Evolutionary conservation across 2,888 invertebrate species (phyloP).

Genomic region (Arrhopalites spinosus): DNA sequence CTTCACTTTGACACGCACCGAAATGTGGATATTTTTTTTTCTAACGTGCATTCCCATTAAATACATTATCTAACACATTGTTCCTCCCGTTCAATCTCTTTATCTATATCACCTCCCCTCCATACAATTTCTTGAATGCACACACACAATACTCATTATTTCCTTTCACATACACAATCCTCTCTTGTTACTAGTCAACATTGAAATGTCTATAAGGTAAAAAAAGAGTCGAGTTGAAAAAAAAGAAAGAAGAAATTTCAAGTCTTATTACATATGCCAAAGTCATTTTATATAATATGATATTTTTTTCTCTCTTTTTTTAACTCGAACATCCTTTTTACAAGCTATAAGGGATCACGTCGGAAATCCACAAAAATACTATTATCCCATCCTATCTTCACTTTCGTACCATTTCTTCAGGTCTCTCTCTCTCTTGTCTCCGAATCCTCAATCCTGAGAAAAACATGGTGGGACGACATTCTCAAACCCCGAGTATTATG

Average conservation of each 20-base stretch:
- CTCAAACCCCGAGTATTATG: background rate
- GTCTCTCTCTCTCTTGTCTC: background rate
- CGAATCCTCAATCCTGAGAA: background rate
- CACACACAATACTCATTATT: background rate
- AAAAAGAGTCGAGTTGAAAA: too few relatives aligned
- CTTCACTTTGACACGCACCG: slow-evolving; percentile 36
- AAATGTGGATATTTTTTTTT: slow-evolving; percentile 20
- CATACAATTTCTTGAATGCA: background rate
- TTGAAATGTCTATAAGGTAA: too few relatives aligned
- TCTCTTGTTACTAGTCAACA: too few relatives aligned
- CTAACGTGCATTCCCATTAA: slow-evolving; percentile 2
- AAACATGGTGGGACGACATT: background rate
- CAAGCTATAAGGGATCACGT: slow-evolving; percentile 4
- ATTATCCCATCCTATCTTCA: slow-evolving; percentile 14
- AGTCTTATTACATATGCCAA: too few relatives aligned
- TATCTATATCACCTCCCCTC: background rate
- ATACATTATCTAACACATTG: slow-evolving; percentile 10
- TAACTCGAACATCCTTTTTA: background rate
- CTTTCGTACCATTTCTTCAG: background rate
- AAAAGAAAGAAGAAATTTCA: too few relatives aligned
- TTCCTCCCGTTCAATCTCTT: background rate
- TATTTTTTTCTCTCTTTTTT: too few relatives aligned
- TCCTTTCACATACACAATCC: too few relatives aligned
- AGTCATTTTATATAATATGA: too few relatives aligned
- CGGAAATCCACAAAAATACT: slow-evolving; percentile 19